These are phyloP conservation scores for Cynopterus brachyotis DNA, from an alignment of 2,113 vertebrate genomes.

Conservation along the genomic window DNA sequence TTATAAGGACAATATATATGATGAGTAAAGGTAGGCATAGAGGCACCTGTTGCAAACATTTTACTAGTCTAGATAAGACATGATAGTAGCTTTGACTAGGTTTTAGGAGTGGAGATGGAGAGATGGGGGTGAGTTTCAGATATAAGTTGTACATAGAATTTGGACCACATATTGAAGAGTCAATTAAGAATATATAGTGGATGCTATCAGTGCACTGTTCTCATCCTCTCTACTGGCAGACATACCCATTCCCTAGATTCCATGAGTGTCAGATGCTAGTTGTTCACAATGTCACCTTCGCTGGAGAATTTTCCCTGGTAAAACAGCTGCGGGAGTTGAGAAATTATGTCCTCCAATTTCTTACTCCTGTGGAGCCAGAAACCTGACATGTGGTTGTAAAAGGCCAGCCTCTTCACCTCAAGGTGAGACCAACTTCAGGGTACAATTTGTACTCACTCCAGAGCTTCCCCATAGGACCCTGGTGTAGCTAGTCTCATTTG, in stretches of 20 bases:
- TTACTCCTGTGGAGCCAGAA: not conserved
- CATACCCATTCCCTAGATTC: not conserved
- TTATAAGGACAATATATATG: not conserved
- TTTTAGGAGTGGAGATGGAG: not conserved
- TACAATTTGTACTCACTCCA: not conserved
- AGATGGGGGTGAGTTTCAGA: not conserved
- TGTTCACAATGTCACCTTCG: not conserved
- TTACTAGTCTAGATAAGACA: not conserved
- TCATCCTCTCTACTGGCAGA: not conserved
- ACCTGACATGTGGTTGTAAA: not conserved
- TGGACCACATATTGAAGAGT: not conserved
- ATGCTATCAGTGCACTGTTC: not conserved
- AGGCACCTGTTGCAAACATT: not conserved
- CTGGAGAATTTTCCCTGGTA: not conserved
- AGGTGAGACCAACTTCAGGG: not conserved
- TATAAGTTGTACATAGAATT: not conserved
- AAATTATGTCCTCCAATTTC: not conserved
- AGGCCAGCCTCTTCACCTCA: not conserved
- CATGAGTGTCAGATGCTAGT: not conserved
- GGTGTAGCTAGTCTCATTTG: not conserved
- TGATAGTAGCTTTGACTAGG: not conserved
- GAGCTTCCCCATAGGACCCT: not conserved
- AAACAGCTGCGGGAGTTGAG: not conserved
- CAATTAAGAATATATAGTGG: not conserved
- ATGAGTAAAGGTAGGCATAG: not conserved